phyloP scores from a whole-genome alignment of 1,140 invertebrate species.

The Phymastichus coffea region DNA sequence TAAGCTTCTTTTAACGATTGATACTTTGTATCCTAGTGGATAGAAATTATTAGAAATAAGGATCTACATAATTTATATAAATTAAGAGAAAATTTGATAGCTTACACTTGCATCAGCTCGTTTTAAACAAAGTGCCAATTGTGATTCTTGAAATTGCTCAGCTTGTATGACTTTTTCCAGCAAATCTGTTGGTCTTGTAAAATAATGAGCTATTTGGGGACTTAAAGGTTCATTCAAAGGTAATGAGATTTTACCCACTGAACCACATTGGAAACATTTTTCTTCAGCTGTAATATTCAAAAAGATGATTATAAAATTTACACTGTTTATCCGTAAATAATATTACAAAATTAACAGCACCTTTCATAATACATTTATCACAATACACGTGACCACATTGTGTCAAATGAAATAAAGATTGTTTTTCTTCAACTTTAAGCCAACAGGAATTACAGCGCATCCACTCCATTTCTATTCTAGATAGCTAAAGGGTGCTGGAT shows the following conservation, averaged over 20 bases:
- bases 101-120: slow-evolving; percentile 11
- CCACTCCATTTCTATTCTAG: slow-evolving; percentile 5
- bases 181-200: slow-evolving; percentile 1
- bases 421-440: neutral
- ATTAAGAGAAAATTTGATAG: neutral
- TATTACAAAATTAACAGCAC: neutral
- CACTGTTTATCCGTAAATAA: neutral
- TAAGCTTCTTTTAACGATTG: slow-evolving; percentile 15
- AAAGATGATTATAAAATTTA: neutral
- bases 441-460: slow-evolving; percentile 18
- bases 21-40: slow-evolving; percentile 6
- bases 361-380: slow-evolving; percentile 14
- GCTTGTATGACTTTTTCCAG: slow-evolving; percentile 15
- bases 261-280: slow-evolving; percentile 6
- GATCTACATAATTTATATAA: neutral
- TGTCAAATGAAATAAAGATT: slow-evolving; percentile 7
- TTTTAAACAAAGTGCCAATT: neutral
- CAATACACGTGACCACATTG: slow-evolving; percentile 18
- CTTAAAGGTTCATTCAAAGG: slow-evolving; percentile 3
- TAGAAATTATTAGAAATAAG: neutral
- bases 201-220: slow-evolving; percentile 14
- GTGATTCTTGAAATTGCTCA: slow-evolving; percentile 12
- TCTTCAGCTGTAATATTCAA: slow-evolving; percentile 6
- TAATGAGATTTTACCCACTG: slow-evolving; percentile 1
- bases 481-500: no score